These are phyloP conservation scores for Neodiprion lecontei DNA, from an alignment of 1,140 invertebrate genomes.

Conservation along the genomic window DNA sequence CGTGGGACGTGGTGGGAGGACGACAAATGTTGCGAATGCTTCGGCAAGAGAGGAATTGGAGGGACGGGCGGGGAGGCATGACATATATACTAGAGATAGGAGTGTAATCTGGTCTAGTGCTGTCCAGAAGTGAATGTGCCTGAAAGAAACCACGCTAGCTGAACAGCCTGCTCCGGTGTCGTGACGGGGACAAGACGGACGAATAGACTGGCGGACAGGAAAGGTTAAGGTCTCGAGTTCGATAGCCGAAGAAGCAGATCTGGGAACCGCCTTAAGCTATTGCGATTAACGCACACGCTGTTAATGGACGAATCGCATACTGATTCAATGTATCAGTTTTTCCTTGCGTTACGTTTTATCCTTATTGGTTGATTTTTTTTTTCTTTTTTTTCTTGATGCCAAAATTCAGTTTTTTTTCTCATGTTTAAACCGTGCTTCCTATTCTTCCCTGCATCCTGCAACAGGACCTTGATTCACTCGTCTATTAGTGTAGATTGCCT, in stretches of 20 bases:
- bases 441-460: too few species aligned
- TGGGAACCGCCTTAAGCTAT: conserved; percentile 1
- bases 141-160: background rate
- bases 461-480: too few species aligned
- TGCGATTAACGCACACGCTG: background rate
- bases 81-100: too few species aligned
- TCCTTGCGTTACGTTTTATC: too few species aligned
- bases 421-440: too few species aligned
- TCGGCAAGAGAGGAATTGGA: background rate
- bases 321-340: background rate
- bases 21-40: too few species aligned
- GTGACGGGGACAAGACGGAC: background rate
- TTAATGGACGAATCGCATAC: background rate
- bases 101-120: background rate
- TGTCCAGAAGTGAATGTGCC: conserved; percentile 1
- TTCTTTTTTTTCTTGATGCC: background rate
- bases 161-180: background rate
- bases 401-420: too few species aligned
- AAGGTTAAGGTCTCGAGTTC: conserved; percentile 5
- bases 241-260: conserved; percentile 2
- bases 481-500: too few species aligned
- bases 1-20: too few species aligned
- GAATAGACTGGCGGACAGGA: background rate
- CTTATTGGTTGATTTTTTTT: background rate
- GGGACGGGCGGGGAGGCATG: background rate